Evolutionary conservation across 2,113 vertebrate genomes (phyloP).

Genomic region (Oceanodroma tethys): DNA sequence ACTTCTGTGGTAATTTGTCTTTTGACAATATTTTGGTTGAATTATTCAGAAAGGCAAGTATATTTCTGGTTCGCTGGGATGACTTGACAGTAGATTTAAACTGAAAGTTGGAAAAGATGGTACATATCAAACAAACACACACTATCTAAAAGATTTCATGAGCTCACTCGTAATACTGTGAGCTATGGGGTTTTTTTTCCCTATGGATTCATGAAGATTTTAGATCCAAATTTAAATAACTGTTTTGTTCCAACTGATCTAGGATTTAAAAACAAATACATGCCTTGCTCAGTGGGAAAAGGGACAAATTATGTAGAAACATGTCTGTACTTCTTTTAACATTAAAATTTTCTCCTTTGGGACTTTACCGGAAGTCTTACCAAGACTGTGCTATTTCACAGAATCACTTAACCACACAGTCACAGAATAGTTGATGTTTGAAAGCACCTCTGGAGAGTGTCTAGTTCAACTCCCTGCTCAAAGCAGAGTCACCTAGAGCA

Average conservation of each 20-base stretch:
- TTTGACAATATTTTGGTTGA: background rate
- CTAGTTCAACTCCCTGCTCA: background rate
- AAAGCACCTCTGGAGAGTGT: background rate
- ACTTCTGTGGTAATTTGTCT: background rate
- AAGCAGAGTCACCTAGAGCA: background rate
- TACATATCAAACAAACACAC: background rate
- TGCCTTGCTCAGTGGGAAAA: background rate
- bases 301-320: background rate
- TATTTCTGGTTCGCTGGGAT: background rate
- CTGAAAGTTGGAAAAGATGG: background rate
- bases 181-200: rapidly evolving
- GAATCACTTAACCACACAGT: background rate
- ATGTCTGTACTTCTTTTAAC: background rate
- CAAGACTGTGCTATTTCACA: background rate
- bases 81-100: background rate
- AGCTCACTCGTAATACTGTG: background rate
- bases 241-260: background rate
- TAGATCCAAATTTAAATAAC: background rate
- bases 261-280: background rate
- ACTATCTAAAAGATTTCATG: background rate
- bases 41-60: background rate
- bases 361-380: background rate
- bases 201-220: background rate
- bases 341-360: background rate
- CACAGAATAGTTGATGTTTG: background rate